Evolutionary conservation across 2,888 invertebrate genomes (phyloP).

Genomic region (Priocnemis perturbator): DNA sequence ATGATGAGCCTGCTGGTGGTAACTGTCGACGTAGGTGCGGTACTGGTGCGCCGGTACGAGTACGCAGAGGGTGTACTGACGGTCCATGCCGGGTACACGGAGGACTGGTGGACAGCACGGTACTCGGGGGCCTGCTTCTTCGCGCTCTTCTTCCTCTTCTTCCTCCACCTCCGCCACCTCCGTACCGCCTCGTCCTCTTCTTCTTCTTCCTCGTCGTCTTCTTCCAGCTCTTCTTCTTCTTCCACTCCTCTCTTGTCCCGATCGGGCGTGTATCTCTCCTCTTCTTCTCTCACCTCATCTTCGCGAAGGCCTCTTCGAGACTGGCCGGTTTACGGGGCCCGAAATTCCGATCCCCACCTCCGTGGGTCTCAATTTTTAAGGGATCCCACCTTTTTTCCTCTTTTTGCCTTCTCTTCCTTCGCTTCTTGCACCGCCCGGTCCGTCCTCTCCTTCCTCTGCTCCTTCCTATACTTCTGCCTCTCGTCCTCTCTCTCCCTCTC

Average conservation of each 20-base stretch:
- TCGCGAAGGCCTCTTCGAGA: slow-evolving; percentile 74
- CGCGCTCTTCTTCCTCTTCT: slow-evolving; percentile 34
- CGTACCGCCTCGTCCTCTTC: slow-evolving; percentile 21
- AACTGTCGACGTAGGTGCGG: slow-evolving; percentile 70
- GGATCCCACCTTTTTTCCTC: slow-evolving; percentile 70
- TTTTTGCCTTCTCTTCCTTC: slow-evolving; percentile 62
- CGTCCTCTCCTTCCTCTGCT: slow-evolving; percentile 40
- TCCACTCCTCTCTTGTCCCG: slow-evolving; percentile 27
- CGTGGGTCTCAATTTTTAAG: slow-evolving; percentile 72
- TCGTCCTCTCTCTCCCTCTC: slow-evolving; percentile 27
- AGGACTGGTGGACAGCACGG: slow-evolving; percentile 44
- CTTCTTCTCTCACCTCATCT: slow-evolving; percentile 69
- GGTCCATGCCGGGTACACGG: slow-evolving; percentile 71
- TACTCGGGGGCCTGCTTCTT: slow-evolving; percentile 30
- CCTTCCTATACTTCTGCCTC: slow-evolving; percentile 36
- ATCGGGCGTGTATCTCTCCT: slow-evolving; percentile 41
- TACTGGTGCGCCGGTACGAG: slow-evolving; percentile 74
- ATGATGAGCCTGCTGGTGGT: slow-evolving; percentile 61
- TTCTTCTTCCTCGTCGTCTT: slow-evolving; percentile 27
- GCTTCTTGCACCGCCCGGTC: slow-evolving; percentile 59
- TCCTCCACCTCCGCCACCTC: slow-evolving; percentile 19
- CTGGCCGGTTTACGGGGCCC: slow-evolving; percentile 73
- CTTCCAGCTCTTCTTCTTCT: slow-evolving; percentile 28
- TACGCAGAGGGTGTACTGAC: slow-evolving; percentile 74
- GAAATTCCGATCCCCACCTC: slow-evolving; percentile 75